phyloP scores from a whole-genome alignment of 1,140 invertebrate species.

The Chironomus tepperi region DNA sequence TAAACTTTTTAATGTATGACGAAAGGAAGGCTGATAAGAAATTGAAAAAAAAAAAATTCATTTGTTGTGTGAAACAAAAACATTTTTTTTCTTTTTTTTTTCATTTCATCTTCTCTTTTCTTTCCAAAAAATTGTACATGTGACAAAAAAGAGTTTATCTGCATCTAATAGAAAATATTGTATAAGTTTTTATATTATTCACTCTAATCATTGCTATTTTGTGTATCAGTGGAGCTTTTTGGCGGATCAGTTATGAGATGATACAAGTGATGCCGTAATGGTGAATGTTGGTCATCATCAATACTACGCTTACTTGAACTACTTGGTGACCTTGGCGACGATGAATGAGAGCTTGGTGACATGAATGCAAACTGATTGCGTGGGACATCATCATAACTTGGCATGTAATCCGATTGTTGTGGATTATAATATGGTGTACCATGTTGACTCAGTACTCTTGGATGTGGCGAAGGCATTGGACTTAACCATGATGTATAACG shows the following conservation, averaged over 20 bases:
- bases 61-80: not conserved
- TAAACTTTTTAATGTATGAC: too few relatives aligned
- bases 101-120: not conserved
- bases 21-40: not conserved
- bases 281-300: slow-evolving; percentile 5
- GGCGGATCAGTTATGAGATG: slow-evolving; percentile 17
- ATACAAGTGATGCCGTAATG: not conserved
- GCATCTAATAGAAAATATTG: too few relatives aligned
- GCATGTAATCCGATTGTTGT: slow-evolving; percentile 9
- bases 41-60: not conserved
- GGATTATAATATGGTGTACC: slow-evolving; percentile 3
- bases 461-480: not conserved
- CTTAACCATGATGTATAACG: not conserved
- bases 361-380: not conserved
- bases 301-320: not conserved
- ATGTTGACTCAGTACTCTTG: not conserved
- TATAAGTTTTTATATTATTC: not conserved
- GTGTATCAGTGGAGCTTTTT: slow-evolving; percentile 14
- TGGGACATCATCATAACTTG: not conserved
- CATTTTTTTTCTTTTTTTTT: not conserved
- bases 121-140: not conserved
- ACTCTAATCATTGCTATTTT: slow-evolving; percentile 21
- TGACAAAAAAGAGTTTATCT: slow-evolving; percentile 1
- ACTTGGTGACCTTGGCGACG: not conserved
- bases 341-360: not conserved